A percentile compares a stretch with the other conserved stretches of the same genome.
Conservation (phyloP, 2,888 invertebrate genomes). For the Phorcus lineatus region DNA sequence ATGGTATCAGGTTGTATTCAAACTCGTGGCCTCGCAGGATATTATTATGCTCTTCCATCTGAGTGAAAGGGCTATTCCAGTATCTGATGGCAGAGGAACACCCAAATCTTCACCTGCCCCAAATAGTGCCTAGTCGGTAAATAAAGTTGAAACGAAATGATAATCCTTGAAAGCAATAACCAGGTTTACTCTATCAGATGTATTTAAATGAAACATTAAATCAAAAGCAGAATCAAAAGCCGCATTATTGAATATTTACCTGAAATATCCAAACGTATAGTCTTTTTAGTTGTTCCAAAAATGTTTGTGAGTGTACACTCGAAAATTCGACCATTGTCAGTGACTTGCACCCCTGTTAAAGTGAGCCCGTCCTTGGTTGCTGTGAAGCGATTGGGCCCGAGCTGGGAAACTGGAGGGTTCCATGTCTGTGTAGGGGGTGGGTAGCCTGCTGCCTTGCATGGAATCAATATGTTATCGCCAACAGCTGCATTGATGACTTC, state of each 20-base stretch:
- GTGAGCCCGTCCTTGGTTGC: constrained; percentile 2
- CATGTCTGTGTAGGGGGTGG: constrained; percentile 2
- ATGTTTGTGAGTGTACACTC: not conserved
- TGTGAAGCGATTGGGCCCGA: not conserved
- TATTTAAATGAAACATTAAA: too few relatives aligned
- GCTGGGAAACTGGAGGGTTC: not conserved
- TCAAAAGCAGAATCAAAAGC: too few relatives aligned
- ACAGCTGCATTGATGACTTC: not conserved
- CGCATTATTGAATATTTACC: not conserved
- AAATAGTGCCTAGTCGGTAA: too few relatives aligned
- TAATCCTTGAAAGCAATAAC: too few relatives aligned
- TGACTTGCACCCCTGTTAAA: not conserved
- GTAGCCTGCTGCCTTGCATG: constrained; percentile 14
- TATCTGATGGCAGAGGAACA: too few relatives aligned
- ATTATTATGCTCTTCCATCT: too few relatives aligned
- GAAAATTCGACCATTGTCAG: not conserved
- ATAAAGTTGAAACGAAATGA: too few relatives aligned
- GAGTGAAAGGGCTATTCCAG: too few relatives aligned
- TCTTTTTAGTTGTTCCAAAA: not conserved
- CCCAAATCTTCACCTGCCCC: too few relatives aligned
- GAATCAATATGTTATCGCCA: not conserved
- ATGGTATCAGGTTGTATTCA: too few relatives aligned
- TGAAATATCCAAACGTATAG: not conserved
- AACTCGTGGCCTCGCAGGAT: too few relatives aligned
- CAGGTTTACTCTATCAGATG: too few relatives aligned